Base-by-base conservation (phyloP, 1,140 invertebrate genomes). In the Gryllus bimaculatus region DNA sequence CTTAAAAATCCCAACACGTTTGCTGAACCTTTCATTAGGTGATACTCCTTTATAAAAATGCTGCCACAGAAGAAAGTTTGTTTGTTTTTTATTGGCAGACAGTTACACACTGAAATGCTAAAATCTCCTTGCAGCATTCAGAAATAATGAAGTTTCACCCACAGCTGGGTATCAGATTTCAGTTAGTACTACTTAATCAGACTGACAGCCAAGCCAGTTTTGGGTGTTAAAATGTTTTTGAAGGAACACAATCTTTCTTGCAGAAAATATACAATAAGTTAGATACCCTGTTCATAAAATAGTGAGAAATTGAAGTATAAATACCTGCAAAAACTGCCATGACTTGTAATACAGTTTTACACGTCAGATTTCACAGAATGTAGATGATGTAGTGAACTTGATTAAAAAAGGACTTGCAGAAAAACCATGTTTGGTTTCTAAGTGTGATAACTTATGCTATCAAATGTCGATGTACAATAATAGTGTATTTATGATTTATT, bases 1-100 rank as follows among this genome's bases (percentile, higher is more conserved):
- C 78, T 49, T 79, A 79, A 79, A 39, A 79, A 10, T 77, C 20
- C 18, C 48, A 15, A 20, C 12, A 77, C 15, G 54, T 66, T 66
- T 66, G 18, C 18, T 10, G 54, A 66, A 66, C 18, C 10, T 66
- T 66, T 13, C 54, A 39, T 66, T 66, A 66, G 54, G 26, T 39
- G 26, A 66, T 66, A 66, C 18, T 66, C 18, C 54, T 66, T 66
- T 13, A 66, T 66, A 13, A 66, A 10, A 13, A 66, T 66, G 54
- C 54, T 66, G 54, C 54, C 54, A 66, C 54, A 66, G 54, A 66
- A 66, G 54, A 66, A 66, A 66, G 18, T 66, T 66, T 10, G 8
- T 54, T 54, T 8, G 1, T 66, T 66, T 66, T 66, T 18, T 66
- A 18, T 66, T 18, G 18, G 54, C 54, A 18, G 18, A 66, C 54